These are phyloP conservation scores for Pseudochromis fuscus DNA, from an alignment of 2,797 vertebrate species.

Conservation along the genomic window DNA sequence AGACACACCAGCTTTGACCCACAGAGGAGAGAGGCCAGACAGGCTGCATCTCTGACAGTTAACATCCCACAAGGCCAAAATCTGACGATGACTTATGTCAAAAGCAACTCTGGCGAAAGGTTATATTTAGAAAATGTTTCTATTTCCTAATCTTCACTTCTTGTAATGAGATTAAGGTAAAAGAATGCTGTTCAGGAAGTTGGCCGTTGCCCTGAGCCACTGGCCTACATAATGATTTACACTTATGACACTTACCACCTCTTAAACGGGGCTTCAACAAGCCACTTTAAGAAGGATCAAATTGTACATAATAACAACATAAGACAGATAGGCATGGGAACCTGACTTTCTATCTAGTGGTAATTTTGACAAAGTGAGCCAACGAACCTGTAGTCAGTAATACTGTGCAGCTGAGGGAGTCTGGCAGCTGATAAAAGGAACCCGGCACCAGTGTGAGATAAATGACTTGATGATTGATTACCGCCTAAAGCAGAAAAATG, in stretches of 20 bases:
- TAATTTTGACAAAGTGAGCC: constrained; percentile 65
- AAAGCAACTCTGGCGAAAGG: constrained; percentile 52
- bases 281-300: neutral
- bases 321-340: constrained; percentile 57
- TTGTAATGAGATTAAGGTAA: constrained; percentile 22
- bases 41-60: constrained; percentile 58
- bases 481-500: constrained; percentile 71
- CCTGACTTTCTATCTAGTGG: constrained; percentile 52
- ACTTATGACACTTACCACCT: constrained; percentile 7
- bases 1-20: constrained; percentile 73
- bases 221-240: constrained; percentile 11
- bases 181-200: constrained; percentile 10
- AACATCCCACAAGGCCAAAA: constrained; percentile 56
- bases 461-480: constrained; percentile 79
- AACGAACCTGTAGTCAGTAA: constrained; percentile 66
- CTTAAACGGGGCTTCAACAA: constrained; percentile 5
- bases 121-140: constrained; percentile 51
- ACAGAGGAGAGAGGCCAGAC: constrained; percentile 64
- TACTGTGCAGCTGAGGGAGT: constrained; percentile 65
- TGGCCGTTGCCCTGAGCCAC: constrained; percentile 10
- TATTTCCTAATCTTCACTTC: constrained; percentile 36
- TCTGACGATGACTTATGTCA: constrained; percentile 48
- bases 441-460: constrained; percentile 66
- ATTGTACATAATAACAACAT: constrained; percentile 24
- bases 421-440: constrained; percentile 81